These are phyloP conservation scores for Meta bourneti DNA, from an alignment of 2,888 invertebrate species.

Conservation along the genomic window DNA sequence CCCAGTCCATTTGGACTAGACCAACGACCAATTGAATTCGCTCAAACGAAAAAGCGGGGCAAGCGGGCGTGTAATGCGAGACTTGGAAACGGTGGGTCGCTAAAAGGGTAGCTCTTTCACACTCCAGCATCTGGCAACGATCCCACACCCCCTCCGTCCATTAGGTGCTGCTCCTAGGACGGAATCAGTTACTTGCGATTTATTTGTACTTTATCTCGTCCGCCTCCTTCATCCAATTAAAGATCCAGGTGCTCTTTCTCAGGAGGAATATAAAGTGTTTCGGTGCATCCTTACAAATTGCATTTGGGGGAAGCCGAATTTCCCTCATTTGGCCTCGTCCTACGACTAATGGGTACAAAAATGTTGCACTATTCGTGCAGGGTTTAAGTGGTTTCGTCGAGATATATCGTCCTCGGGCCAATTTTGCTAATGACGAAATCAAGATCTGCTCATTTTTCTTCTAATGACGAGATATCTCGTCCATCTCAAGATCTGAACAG, in stretches of 20 bases:
- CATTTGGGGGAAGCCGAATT: background rate
- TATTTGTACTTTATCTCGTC: background rate
- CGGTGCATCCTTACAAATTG: background rate
- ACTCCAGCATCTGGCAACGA: constrained; percentile 53
- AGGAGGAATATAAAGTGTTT: background rate
- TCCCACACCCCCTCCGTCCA: constrained; percentile 29
- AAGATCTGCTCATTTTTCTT: too few species aligned
- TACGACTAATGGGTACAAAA: too few species aligned
- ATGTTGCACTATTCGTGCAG: too few species aligned
- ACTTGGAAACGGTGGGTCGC: constrained; percentile 39
- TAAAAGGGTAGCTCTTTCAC: constrained; percentile 39
- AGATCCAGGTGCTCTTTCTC: background rate
- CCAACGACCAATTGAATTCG: background rate
- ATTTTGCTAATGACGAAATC: too few species aligned
- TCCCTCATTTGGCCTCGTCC: too few species aligned
- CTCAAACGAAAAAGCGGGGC: background rate
- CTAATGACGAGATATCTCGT: too few species aligned
- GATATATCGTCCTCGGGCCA: too few species aligned
- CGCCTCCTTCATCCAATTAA: background rate
- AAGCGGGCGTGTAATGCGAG: constrained; percentile 9
- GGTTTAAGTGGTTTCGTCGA: too few species aligned
- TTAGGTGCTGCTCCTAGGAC: background rate
- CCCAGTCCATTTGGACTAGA: too few species aligned
- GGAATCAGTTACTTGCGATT: background rate
- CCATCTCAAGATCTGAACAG: too few species aligned